Evolutionary conservation across 2,888 invertebrate species (phyloP), one percentile per base, ranked within the genome.

Genomic region (Aphidoletes aphidimyza): DNA sequence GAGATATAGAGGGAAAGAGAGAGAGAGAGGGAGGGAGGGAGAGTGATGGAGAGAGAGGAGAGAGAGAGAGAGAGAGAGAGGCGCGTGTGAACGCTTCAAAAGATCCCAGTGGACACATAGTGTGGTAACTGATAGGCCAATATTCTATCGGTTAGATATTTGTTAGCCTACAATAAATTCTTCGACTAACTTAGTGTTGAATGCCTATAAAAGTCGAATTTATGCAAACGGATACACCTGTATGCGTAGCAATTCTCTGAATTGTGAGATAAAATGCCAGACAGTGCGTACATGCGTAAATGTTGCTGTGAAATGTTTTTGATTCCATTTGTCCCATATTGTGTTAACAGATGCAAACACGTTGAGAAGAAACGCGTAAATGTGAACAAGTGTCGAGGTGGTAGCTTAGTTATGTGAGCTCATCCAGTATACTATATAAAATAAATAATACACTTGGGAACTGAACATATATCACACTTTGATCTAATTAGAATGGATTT

Each of bases 401-500:
- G n/a, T n/a, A n/a, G n/a, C n/a, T n/a, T n/a, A n/a, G n/a, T n/a
- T n/a, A n/a, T n/a, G n/a, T n/a, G n/a, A 26, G 69, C 22, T 11
- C 30, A 69, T 54, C n/a, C 39, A 11, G 11, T 8, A 11, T 39
- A 39, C 39, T 22, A 54, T 14, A 54, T 54, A 54, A 54, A 11
- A 69, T 14, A 69, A 11, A 9, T 9, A 69, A 69, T 30, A 69
- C 69, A 30, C 30, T 69, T 69, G 69, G 69, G 69, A 69, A n/a
- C 69, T 54, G 22, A 0, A 17, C n/a, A n/a, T 30, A 69, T 69
- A 69, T 69, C 14, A 69, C 30, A 2, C 30, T 69, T 69, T 69
- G 69, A 69, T 69, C 11, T 69, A 69, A 69, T 69, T 69, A 30
- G 69, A 69, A 30, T 69, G 30, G 69, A 69, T 69, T 69, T 69